Conservation (phyloP, 2,113 vertebrate genomes). For the Apodemus sylvaticus region DNA sequence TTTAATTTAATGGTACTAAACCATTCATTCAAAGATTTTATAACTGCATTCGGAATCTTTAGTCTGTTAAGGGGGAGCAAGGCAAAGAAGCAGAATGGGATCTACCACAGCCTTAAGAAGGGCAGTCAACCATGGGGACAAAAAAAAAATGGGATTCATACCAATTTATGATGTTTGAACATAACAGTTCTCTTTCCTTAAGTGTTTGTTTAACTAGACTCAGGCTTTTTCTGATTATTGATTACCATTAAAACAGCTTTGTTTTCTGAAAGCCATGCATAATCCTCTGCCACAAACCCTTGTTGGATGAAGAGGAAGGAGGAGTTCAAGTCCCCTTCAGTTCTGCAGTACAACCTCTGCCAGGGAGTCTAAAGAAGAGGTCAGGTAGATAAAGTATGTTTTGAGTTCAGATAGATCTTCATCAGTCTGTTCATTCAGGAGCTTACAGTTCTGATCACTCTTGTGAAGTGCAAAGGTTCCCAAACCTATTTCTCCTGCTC, state of each 20-base stretch:
- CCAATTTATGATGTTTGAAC: neutral
- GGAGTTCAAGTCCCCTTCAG: neutral
- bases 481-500: neutral
- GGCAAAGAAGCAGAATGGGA: neutral
- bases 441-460: neutral
- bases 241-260: neutral
- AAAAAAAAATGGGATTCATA: neutral
- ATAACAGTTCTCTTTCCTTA: neutral
- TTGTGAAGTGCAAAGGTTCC: neutral
- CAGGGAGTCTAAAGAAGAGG: neutral
- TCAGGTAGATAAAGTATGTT: neutral
- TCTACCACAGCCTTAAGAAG: neutral
- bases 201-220: neutral
- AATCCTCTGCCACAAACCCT: too few species aligned
- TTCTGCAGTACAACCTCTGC: neutral
- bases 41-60: neutral
- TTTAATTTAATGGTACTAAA: neutral
- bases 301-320: neutral
- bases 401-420: neutral
- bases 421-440: neutral
- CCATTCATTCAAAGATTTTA: neutral
- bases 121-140: neutral
- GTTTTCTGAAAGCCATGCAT: neutral
- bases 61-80: neutral
- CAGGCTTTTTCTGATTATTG: neutral